Base-by-base conservation (phyloP, 2,888 invertebrate species). In the Drosophila mayaguana region DNA sequence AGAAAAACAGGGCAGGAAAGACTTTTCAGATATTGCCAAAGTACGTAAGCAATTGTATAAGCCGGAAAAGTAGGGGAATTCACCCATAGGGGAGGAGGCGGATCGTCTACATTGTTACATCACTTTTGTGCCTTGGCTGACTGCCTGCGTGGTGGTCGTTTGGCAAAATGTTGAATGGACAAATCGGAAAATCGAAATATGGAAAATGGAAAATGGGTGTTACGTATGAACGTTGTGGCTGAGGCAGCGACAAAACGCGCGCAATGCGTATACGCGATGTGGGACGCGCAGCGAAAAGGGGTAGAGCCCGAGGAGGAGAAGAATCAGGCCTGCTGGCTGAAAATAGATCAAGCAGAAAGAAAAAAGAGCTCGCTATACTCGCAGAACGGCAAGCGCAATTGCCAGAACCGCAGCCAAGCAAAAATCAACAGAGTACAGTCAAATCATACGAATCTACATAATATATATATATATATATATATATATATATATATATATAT, bases 331-430 rank as follows among this genome's bases (percentile, higher is more conserved):
- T 63, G 69, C 53, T 64, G 72, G 81, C 85, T 72, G 82, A 91
- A 91, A 91, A 91, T 91, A 91, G 91, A 89, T 88, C 87, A 86
- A 88, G 84, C 88, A 81, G 83, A 84, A 80, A 64, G 54, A 20
- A 25, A 50, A 32, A 28, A 28, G 59, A 69, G 38, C 63, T 18
- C 53, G 45, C 36, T 22, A 51, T 20, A 51, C 48, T 32, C 48
- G 28, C 3, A 53, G 53, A 38, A 40, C 48, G 50, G 43, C 63
- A 25, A 85, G 70, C 81, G 81, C 83, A 81, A 80, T 76, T 80
- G 78, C 69, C 57, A 69, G 57, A 62, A 50, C 53, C 78, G 62
- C 20, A 61, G 48, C 65, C 32, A 84, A 85, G 71, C 48, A 57
- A 32, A 82, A 72, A 83, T 72, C 54, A 63, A 69, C 68, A 62